These are phyloP conservation scores for Carduelis carduelis DNA, from an alignment of 2,797 vertebrate species.

Conservation along the genomic window DNA sequence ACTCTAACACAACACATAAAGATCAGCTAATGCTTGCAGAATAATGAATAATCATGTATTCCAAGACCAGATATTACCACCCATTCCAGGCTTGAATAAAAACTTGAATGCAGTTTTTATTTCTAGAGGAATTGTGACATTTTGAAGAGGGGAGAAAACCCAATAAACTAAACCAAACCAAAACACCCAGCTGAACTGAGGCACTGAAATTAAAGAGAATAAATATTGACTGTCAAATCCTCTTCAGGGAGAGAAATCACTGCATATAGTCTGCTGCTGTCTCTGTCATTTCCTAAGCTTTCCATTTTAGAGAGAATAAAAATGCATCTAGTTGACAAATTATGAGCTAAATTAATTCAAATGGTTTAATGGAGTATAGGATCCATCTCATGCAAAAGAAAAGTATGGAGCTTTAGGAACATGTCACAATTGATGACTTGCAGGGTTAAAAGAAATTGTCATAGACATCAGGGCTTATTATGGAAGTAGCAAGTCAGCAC, in stretches of 20 bases:
- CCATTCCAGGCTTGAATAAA: background rate
- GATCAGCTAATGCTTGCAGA: background rate
- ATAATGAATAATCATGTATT: background rate
- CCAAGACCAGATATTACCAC: background rate
- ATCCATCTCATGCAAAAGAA: background rate
- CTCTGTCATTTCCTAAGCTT: background rate
- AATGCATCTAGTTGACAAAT: background rate
- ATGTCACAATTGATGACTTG: background rate
- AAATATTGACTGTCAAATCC: background rate
- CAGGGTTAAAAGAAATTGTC: background rate
- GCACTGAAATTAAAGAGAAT: background rate
- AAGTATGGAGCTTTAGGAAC: background rate
- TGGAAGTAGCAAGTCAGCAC: background rate
- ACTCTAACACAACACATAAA: background rate
- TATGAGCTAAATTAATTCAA: background rate
- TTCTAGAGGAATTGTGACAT: background rate
- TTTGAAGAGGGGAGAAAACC: background rate
- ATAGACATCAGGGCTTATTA: background rate
- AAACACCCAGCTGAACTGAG: background rate
- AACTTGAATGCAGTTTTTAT: background rate
- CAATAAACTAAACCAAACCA: background rate
- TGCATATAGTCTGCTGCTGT: background rate
- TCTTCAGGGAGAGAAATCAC: background rate
- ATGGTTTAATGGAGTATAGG: background rate
- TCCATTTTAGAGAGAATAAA: background rate